A percentile compares a stretch with the other conserved stretches of the same genome.
phyloP scores from a whole-genome alignment of 2,888 invertebrate species.

The Phragmatobia fuliginosa region DNA sequence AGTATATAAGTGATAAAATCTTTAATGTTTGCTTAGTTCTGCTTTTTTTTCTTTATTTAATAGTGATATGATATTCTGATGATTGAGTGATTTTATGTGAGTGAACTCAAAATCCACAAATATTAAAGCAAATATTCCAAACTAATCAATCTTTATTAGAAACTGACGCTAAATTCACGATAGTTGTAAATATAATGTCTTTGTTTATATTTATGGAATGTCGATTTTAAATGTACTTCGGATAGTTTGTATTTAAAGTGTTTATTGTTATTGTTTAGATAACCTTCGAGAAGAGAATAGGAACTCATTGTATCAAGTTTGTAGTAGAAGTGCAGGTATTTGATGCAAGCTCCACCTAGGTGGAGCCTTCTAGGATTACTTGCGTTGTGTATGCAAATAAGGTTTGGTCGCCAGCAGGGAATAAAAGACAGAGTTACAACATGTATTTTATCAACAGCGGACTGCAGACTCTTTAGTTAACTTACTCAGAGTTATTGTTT shows the following conservation, averaged over 20 bases:
- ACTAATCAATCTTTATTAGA: not conserved
- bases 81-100: not conserved
- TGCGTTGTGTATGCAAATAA: not conserved
- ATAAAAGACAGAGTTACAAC: not conserved
- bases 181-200: not conserved
- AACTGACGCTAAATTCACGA: no score
- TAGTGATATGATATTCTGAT: not conserved
- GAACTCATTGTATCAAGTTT: not conserved
- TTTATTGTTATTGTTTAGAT: constrained; percentile 2
- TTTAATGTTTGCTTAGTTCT: no score
- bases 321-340: not conserved
- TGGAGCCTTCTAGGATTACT: not conserved
- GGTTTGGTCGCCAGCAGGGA: not conserved
- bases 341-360: not conserved
- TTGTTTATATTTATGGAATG: not conserved
- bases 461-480: not conserved
- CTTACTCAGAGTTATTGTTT: not conserved
- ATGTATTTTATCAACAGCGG: not conserved
- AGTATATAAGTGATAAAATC: not conserved
- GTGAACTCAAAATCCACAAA: not conserved
- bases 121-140: not conserved
- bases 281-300: not conserved
- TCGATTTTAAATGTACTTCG: not conserved
- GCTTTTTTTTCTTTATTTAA: not conserved
- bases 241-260: not conserved